Conservation (phyloP, 2,113 vertebrate species). For the Nestor notabilis region DNA sequence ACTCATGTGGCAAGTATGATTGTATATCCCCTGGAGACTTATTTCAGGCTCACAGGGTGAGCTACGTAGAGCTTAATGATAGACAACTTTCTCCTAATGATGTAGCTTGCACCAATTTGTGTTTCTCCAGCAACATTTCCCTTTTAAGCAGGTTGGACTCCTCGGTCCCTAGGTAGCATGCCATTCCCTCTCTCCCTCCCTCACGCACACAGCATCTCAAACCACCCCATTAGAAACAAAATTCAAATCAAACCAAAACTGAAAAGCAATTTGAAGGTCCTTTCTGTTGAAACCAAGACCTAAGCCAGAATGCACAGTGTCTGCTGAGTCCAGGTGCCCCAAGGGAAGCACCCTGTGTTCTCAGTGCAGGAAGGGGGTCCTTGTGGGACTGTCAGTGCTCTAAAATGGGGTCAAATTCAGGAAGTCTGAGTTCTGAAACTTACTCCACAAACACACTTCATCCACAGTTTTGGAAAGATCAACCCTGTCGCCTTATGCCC, state of each 20-base stretch:
- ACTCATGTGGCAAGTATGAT: neutral
- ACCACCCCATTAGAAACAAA: neutral
- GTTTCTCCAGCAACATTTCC: constrained; percentile 30
- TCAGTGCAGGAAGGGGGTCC: accelerated
- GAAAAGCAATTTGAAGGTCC: neutral
- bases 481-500: neutral
- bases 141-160: constrained; percentile 3
- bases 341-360: neutral
- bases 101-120: constrained; percentile 40
- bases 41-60: constrained; percentile 28
- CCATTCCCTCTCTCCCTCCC: neutral
- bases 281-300: neutral
- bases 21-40: constrained; percentile 23
- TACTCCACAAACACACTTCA: neutral
- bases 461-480: neutral
- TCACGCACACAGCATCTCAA: neutral
- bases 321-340: accelerated
- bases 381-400: neutral
- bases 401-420: neutral
- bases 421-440: neutral
- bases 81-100: constrained; percentile 57
- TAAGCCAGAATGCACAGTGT: neutral
- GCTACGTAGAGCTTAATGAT: neutral
- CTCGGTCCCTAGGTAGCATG: constrained; percentile 3
- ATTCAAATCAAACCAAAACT: neutral